A percentile compares a stretch with the other conserved stretches of the same genome.
Evolutionary conservation across 2,888 invertebrate genomes (phyloP).

Genomic region (Leptopilina drosophilae): DNA sequence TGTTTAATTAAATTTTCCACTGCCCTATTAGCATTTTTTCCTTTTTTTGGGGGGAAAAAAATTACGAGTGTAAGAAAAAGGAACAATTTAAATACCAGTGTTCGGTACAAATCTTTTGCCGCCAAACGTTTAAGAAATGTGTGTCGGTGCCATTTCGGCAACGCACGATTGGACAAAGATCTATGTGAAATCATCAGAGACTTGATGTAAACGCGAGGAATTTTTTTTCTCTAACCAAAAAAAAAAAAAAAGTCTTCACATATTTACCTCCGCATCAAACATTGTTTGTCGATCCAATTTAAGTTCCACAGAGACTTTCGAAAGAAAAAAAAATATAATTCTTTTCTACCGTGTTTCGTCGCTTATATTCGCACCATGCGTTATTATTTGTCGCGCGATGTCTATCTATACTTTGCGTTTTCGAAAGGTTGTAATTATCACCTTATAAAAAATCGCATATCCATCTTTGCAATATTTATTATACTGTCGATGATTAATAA

Average conservation of each 20-base stretch:
- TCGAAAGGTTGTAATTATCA: constrained; percentile 41
- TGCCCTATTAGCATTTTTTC: no score
- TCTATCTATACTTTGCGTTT: not conserved
- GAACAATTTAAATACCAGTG: not conserved
- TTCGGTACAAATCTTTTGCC: not conserved
- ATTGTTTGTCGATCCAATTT: constrained; percentile 21
- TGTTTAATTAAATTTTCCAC: no score
- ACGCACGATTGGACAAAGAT: not conserved
- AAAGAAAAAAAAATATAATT: not conserved
- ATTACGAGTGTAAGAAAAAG: not conserved
- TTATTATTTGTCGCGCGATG: constrained; percentile 21
- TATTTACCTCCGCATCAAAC: not conserved
- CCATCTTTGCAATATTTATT: no score
- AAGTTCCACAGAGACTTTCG: constrained; percentile 11
- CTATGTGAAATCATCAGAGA: constrained; percentile 12
- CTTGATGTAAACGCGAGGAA: constrained; percentile 2
- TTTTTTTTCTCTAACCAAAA: not conserved
- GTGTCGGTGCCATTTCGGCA: constrained; percentile 7
- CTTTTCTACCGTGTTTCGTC: not conserved
- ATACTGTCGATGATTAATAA: constrained; percentile 16
- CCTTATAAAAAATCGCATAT: not conserved
- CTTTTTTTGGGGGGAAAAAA: not conserved
- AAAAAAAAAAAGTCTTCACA: not conserved
- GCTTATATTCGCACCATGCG: not conserved
- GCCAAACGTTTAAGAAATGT: constrained; percentile 1